Percentiles rank a stretch among this genome's conserved stretches.
Conservation (phyloP, 2,797 vertebrate species). For the Pseudotriccus pelzelni region DNA sequence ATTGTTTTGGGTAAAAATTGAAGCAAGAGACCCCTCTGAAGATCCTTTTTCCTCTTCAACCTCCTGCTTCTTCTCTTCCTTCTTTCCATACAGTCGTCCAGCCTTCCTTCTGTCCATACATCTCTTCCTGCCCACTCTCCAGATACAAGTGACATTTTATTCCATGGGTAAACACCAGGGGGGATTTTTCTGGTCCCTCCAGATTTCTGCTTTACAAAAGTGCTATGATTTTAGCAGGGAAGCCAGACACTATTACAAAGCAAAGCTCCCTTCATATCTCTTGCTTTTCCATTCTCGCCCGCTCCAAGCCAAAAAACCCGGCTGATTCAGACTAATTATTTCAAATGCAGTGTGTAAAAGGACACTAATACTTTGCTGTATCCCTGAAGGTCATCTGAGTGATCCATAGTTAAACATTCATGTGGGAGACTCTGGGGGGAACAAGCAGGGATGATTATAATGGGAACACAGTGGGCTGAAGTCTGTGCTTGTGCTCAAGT, state of each 20-base stretch:
- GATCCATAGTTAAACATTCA: conserved; percentile 42
- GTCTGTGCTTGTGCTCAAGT: not conserved
- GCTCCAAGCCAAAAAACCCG: not conserved
- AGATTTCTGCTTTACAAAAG: not conserved
- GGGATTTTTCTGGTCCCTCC: not conserved
- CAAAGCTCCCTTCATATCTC: not conserved
- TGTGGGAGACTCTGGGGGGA: not conserved
- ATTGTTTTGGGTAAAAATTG: not conserved
- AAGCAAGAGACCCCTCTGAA: not conserved
- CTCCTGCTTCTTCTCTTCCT: not conserved
- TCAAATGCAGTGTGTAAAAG: conserved; percentile 52
- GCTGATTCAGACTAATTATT: conserved; percentile 47
- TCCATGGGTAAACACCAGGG: not conserved
- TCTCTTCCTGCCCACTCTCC: not conserved
- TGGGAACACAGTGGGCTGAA: conserved; percentile 8
- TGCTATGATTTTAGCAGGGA: not conserved
- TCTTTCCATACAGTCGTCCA: not conserved
- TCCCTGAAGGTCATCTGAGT: conserved; percentile 39
- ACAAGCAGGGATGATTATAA: not conserved
- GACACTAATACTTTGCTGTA: conserved; percentile 34
- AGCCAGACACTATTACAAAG: not conserved
- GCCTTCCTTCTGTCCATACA: not conserved
- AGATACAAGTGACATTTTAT: not conserved
- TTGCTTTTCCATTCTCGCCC: not conserved
- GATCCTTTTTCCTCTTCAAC: not conserved